Evolutionary conservation across 2,113 vertebrate species (phyloP).

Genomic region (Hylia prasina): DNA sequence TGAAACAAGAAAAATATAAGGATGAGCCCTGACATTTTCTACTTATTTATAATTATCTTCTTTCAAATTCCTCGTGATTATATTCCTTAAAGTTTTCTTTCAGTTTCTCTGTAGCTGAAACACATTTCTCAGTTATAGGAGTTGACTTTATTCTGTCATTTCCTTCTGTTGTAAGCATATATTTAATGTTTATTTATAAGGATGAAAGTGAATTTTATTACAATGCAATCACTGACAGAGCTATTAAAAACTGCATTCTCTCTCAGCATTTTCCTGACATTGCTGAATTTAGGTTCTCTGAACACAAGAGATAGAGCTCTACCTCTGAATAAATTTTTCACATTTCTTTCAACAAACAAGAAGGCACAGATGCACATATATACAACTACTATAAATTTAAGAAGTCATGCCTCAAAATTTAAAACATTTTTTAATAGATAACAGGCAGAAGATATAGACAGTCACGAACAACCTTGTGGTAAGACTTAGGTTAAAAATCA

Average conservation of each 20-base stretch:
- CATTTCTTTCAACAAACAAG: not conserved
- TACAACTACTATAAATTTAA: not conserved
- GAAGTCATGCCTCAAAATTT: not conserved
- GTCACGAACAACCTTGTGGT: not conserved
- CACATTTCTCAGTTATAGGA: not conserved
- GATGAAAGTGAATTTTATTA: slow-evolving; percentile 31
- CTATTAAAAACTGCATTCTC: not conserved
- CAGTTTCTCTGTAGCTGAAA: not conserved
- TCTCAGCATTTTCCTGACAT: not conserved
- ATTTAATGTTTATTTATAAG: slow-evolving; percentile 7
- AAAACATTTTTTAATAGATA: not conserved
- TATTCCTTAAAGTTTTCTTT: slow-evolving; percentile 5
- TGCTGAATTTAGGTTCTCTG: not conserved
- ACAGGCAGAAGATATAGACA: not conserved
- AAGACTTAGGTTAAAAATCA: not conserved
- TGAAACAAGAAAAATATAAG: not conserved
- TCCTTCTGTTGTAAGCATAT: not conserved
- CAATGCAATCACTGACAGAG: not conserved
- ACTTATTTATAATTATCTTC: not conserved
- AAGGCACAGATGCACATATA: not conserved
- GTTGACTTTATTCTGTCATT: slow-evolving; percentile 24
- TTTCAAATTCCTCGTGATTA: not conserved
- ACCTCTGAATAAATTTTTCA: not conserved
- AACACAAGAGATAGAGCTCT: not conserved
- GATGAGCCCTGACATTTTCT: not conserved